phyloP scores from a whole-genome alignment of 2,797 vertebrate genomes.

The Momotus momota region DNA sequence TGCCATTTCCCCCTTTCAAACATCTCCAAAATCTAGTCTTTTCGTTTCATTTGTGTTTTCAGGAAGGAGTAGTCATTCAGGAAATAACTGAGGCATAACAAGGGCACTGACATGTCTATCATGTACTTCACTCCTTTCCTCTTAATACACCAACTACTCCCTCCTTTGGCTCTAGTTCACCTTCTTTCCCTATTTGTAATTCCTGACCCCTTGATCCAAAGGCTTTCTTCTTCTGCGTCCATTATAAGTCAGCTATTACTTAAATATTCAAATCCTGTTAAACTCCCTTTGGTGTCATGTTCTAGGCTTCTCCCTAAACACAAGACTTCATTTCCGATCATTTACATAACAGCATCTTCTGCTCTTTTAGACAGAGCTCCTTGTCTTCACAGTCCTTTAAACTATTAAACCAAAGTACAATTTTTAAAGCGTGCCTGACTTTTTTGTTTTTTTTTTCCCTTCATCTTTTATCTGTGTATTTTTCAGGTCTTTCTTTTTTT shows the following conservation, averaged over 20 bases:
- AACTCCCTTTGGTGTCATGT: neutral
- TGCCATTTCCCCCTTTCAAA: conserved; percentile 3
- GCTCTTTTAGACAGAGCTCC: neutral
- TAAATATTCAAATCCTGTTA: conserved; percentile 7
- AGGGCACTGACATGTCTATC: neutral
- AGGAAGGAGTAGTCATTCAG: conserved; percentile 5
- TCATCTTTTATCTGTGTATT: neutral
- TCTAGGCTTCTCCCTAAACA: neutral
- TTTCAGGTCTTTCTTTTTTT: neutral
- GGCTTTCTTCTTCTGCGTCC: neutral
- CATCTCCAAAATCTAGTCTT: conserved; percentile 28
- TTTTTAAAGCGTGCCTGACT: neutral
- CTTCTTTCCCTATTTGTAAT: neutral
- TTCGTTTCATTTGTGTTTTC: conserved; percentile 33
- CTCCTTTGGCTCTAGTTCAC: neutral
- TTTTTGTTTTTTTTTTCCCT: neutral
- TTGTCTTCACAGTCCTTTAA: neutral
- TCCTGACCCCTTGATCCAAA: neutral
- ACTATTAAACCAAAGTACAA: neutral
- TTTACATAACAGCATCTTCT: neutral
- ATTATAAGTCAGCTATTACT: neutral
- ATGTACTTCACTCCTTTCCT: neutral
- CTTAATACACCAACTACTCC: neutral
- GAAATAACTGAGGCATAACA: conserved; percentile 15
- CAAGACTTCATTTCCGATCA: neutral